phyloP scores from a whole-genome alignment of 2,888 invertebrate genomes.

The Parnassius orleans region DNA sequence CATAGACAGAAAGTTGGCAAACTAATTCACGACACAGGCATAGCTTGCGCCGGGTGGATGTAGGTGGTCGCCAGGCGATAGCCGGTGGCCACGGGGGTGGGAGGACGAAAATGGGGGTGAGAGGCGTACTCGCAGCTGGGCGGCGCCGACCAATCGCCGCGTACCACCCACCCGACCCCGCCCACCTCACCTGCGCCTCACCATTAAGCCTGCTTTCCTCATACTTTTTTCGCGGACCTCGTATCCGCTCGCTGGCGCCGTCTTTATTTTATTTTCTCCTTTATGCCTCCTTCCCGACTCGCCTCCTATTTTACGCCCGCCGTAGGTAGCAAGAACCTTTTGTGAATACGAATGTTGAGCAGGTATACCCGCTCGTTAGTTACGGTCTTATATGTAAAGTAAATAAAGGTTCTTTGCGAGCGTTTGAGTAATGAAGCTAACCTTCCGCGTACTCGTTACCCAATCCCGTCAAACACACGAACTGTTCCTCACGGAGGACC shows the following conservation, averaged over 20 bases:
- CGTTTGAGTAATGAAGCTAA: slow-evolving; percentile 39
- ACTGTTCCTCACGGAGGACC: slow-evolving; percentile 25
- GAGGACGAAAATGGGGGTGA: slow-evolving; percentile 42
- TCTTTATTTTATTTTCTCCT: slow-evolving; percentile 81
- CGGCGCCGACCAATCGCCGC: slow-evolving; percentile 76
- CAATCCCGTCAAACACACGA: slow-evolving; percentile 18
- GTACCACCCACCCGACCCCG: slow-evolving; percentile 70
- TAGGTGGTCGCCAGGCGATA: slow-evolving; percentile 73
- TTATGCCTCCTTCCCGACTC: slow-evolving; percentile 75
- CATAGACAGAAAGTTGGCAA: slow-evolving; percentile 81
- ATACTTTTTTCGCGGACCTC: slow-evolving; percentile 78
- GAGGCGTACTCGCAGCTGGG: slow-evolving; percentile 74
- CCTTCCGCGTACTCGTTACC: slow-evolving; percentile 29
- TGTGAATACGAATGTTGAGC: slow-evolving; percentile 79
- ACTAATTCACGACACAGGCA: slow-evolving; percentile 81
- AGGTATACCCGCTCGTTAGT: slow-evolving; percentile 77
- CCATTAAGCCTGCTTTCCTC: slow-evolving; percentile 76
- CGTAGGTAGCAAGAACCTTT: slow-evolving; percentile 78
- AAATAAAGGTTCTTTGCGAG: slow-evolving; percentile 64
- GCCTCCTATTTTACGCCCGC: slow-evolving; percentile 79
- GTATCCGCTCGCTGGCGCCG: slow-evolving; percentile 75
- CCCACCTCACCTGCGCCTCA: slow-evolving; percentile 79
- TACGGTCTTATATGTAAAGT: slow-evolving; percentile 76
- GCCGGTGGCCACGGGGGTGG: slow-evolving; percentile 70
- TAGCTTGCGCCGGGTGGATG: slow-evolving; percentile 74